phyloP scores from a whole-genome alignment of 23 tunicate species.

The Botrylloides violaceus region DNA sequence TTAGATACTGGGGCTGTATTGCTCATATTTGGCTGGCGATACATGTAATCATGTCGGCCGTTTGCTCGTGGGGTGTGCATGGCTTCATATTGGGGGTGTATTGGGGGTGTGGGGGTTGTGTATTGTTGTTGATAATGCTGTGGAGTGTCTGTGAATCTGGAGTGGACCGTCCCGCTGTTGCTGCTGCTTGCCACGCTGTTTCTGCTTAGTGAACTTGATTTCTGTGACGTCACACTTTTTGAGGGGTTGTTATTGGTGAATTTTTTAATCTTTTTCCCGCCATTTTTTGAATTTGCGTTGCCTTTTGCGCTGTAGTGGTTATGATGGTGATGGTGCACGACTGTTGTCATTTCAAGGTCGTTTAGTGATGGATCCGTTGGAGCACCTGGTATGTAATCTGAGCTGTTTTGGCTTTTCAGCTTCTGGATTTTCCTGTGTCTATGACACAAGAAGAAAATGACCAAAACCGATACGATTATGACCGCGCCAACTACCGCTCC shows the following conservation, averaged over 20 bases:
- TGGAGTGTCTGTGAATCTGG: constrained; percentile 26
- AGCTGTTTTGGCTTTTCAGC: constrained; percentile 6
- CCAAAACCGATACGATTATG: constrained; percentile 28
- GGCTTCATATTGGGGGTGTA: neutral
- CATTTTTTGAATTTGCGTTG: neutral
- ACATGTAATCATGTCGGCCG: neutral
- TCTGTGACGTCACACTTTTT: constrained; percentile 41
- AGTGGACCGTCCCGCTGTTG: constrained; percentile 24
- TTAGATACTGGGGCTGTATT: neutral
- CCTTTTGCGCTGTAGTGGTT: constrained; percentile 18
- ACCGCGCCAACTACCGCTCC: constrained; percentile 46
- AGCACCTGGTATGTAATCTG: constrained; percentile 1
- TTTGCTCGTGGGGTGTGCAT: neutral
- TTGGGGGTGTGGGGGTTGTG: neutral
- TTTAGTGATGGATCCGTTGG: neutral
- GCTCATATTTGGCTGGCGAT: constrained; percentile 5
- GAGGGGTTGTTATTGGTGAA: neutral
- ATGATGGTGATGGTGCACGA: constrained; percentile 17
- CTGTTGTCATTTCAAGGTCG: constrained; percentile 14
- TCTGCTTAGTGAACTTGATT: constrained; percentile 48
- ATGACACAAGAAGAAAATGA: constrained; percentile 35
- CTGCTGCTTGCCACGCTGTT: constrained; percentile 68
- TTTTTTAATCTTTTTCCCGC: neutral
- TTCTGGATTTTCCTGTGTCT: constrained; percentile 19
- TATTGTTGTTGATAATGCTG: constrained; percentile 30